These are phyloP conservation scores for Drosophila navojoa DNA, from an alignment of 1,140 invertebrate species.

Conservation along the genomic window DNA sequence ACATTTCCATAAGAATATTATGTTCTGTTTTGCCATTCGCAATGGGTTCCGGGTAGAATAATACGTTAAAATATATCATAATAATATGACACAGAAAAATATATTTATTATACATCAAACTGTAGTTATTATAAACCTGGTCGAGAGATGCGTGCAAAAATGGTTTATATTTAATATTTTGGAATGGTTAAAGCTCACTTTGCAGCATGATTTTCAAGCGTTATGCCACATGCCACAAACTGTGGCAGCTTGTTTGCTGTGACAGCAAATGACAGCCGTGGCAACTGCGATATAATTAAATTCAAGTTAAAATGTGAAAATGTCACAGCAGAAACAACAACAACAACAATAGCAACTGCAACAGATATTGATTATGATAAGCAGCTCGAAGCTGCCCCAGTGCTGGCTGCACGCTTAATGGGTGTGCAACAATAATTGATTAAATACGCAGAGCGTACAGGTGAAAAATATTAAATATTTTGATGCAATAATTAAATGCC, in stretches of 20 bases:
- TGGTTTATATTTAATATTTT: too few species aligned
- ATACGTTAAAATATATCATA: too few species aligned
- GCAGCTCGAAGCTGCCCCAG: constrained; percentile 11
- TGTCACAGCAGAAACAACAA: constrained; percentile 1
- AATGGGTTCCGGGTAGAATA: too few species aligned
- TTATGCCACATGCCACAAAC: constrained; percentile 48
- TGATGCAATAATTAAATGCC: constrained; percentile 44
- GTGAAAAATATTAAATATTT: constrained; percentile 10
- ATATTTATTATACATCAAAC: too few species aligned
- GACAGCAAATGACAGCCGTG: constrained; percentile 3
- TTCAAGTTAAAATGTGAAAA: constrained; percentile 39
- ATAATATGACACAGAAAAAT: too few species aligned
- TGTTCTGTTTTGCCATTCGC: too few species aligned
- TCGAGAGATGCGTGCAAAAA: too few species aligned
- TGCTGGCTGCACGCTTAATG: constrained; percentile 8
- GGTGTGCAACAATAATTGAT: constrained; percentile 14
- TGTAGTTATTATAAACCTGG: too few species aligned
- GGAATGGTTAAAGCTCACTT: not conserved
- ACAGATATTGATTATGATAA: constrained; percentile 20
- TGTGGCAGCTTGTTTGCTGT: constrained; percentile 1
- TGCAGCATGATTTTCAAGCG: constrained; percentile 40
- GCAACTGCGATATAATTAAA: constrained; percentile 59
- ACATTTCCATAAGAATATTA: too few species aligned
- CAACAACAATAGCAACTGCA: constrained; percentile 3
- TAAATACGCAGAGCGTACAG: constrained; percentile 16